Evolutionary conservation across 1,140 invertebrate genomes (phyloP).

Genomic region (Drosophila sucinea): DNA sequence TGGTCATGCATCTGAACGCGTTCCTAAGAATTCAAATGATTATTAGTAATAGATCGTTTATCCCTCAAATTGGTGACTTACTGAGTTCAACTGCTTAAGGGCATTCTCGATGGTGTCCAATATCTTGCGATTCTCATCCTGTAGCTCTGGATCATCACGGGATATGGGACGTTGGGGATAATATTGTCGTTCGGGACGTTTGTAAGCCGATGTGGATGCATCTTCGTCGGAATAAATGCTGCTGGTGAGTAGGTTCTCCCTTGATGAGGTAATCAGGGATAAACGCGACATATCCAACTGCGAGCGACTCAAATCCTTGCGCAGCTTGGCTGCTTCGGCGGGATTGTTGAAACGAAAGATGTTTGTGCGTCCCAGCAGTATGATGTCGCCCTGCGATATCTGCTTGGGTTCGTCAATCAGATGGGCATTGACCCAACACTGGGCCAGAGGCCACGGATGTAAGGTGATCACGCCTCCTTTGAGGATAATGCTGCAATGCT

Average conservation of each 20-base stretch:
- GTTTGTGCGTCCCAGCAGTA: slow-evolving; percentile 93
- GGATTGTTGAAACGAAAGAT: slow-evolving; percentile 98
- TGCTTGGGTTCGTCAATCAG: slow-evolving; percentile 89
- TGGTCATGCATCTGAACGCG: slow-evolving; percentile 82
- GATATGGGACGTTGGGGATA: slow-evolving; percentile 74
- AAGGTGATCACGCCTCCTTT: slow-evolving; percentile 90
- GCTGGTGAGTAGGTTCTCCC: slow-evolving; percentile 85
- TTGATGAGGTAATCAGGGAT: slow-evolving; percentile 92
- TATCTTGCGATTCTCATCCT: slow-evolving; percentile 82
- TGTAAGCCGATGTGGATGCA: slow-evolving; percentile 61
- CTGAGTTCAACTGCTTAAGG: slow-evolving; percentile 85
- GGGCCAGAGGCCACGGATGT: slow-evolving; percentile 87
- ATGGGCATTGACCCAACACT: slow-evolving; percentile 93
- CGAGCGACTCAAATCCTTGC: slow-evolving; percentile 88
- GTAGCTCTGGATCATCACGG: slow-evolving; percentile 77
- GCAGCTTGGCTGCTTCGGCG: slow-evolving; percentile 92
- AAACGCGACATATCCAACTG: slow-evolving; percentile 90
- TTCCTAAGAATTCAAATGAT: slow-evolving; percentile 50
- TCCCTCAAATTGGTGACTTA: slow-evolving; percentile 45
- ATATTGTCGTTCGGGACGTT: slow-evolving; percentile 74
- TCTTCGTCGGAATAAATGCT: slow-evolving; percentile 76
- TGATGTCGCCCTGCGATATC: slow-evolving; percentile 91
- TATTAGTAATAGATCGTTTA: not conserved
- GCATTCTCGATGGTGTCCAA: slow-evolving; percentile 84
- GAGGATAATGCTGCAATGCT: slow-evolving; percentile 92